Evolutionary conservation across 1,140 invertebrate genomes (phyloP), one percentile per base, ranked within the genome.

Genomic region (Pissodes strobi): DNA sequence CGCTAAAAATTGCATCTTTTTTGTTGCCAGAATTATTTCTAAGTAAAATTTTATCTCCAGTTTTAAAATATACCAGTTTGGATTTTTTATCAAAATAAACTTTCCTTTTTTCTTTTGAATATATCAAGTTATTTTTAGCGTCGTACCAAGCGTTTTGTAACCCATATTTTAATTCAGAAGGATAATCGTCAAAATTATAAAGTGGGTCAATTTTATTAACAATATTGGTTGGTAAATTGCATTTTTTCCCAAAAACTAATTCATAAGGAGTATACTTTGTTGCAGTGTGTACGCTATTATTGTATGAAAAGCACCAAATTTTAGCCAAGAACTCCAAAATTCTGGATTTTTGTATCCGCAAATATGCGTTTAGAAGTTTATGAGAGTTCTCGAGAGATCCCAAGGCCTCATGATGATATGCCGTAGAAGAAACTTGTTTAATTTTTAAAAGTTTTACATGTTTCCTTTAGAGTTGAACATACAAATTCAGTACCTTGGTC

Each of bases 351-450:
- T 66, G 65, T 10, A 69, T 69, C 2, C 69, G 61, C 34, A 72
- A 56, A 66, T 63, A 70, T 37, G 46, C 53, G 19, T 59, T 56
- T 55, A 70, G 59, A 65, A 60, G 27, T 64, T 70, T 72, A 64
- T 70, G 70, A n/a, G 63, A 62, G 30, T 72, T 72, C 65, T 72
- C 67, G 9, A 72, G 46, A 27, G 68, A 45, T 9, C 53, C 67
- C 19, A 69, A 17, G 2, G 69, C 67, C 64, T 72, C 56, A 34
- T 70, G 68, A 48, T 74, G 66, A 51, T 72, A 74, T n/a, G 68
- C 59, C 5, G 68, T 73, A 9, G 71, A 69, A 34, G 62, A 41
- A 9, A 74, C 9, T 25, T 70, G 34, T 34, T 72, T 57, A 17
- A 73, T 69, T 51, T 55, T 27, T 38, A 72, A 56, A 56, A 66